These are phyloP conservation scores for Magallana nippona DNA, from an alignment of 2,888 invertebrate species.

Conservation along the genomic window DNA sequence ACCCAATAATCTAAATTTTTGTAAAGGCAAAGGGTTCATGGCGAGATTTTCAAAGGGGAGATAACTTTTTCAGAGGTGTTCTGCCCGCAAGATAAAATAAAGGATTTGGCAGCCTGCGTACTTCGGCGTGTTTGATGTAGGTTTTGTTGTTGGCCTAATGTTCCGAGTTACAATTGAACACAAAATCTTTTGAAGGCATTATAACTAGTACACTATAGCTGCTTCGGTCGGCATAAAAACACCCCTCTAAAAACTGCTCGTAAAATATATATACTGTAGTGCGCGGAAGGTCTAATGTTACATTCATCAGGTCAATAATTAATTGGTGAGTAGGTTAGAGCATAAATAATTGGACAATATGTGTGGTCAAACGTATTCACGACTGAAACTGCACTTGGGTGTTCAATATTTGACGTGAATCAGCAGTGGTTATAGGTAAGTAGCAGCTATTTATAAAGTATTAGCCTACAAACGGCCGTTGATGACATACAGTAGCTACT, in stretches of 20 bases:
- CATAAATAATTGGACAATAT: no score
- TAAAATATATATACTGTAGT: neutral
- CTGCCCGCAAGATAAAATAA: neutral
- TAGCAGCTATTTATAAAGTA: no score
- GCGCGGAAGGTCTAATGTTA: no score
- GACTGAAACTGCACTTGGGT: no score
- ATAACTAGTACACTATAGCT: neutral
- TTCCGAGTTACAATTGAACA: conserved; percentile 22
- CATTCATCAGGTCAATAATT: conserved; percentile 12
- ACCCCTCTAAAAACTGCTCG: neutral
- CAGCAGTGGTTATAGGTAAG: no score
- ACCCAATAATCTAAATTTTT: no score
- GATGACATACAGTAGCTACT: no score
- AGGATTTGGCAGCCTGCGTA: neutral
- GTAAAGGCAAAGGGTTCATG: neutral
- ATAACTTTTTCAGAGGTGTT: neutral
- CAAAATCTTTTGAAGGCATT: neutral
- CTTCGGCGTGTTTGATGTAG: conserved; percentile 2
- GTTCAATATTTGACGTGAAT: no score
- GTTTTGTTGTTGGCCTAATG: conserved; percentile 21
- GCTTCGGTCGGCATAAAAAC: neutral
- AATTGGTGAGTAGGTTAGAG: neutral
- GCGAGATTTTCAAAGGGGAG: neutral
- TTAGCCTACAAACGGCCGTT: no score
- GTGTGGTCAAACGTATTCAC: no score